Conservation (phyloP, 2,888 invertebrate species). For the Rugalucina vietnamica region DNA sequence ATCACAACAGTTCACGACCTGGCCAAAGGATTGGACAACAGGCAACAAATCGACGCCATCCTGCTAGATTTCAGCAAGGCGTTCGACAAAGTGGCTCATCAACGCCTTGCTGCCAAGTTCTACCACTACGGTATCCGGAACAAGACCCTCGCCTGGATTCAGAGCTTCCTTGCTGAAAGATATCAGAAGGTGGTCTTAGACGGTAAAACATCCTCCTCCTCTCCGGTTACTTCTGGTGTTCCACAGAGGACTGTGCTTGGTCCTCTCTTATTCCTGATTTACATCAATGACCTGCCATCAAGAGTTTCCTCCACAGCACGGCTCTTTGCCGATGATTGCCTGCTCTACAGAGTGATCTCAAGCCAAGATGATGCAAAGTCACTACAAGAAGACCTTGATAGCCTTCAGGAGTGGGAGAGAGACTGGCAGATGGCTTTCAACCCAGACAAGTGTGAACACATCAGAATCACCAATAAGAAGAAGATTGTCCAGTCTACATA, state of each 20-base stretch:
- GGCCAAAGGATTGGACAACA: neutral
- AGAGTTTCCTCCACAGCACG: constrained; percentile 9
- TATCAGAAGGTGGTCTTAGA: constrained; percentile 27
- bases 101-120: constrained; percentile 3
- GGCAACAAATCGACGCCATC: neutral
- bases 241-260: constrained; percentile 25
- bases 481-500: no score
- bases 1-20: neutral
- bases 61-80: constrained; percentile 18
- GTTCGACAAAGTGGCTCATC: constrained; percentile 31
- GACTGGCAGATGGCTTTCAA: constrained; percentile 47
- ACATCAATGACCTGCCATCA: neutral
- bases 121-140: constrained; percentile 5
- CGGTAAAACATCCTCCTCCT: neutral
- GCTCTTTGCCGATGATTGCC: constrained; percentile 36
- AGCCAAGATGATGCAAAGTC: neutral
- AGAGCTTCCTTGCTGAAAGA: constrained; percentile 14
- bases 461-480: no score
- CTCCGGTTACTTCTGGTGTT: constrained; percentile 15
- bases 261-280: constrained; percentile 19
- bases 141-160: neutral
- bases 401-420: constrained; percentile 41
- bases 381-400: constrained; percentile 35
- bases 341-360: neutral
- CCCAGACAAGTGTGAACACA: neutral